A percentile compares a stretch with the other conserved stretches of the same genome.
Conservation (phyloP, 2,888 invertebrate species). For the Pogonocherus hispidulus region DNA sequence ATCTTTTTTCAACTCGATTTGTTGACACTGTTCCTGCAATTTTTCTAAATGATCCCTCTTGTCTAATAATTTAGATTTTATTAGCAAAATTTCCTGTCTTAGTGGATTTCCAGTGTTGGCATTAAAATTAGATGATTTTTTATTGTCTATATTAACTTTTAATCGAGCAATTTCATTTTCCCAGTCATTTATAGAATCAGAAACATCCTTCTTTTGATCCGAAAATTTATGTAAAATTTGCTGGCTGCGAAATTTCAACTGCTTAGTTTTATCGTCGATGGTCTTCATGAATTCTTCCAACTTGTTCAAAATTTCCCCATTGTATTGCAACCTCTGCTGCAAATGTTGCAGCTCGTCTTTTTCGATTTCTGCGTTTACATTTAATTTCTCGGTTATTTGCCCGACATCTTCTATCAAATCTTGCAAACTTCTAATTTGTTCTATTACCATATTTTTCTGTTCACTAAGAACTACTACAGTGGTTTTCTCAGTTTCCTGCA, state of each 20-base stretch:
- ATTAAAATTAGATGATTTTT: background rate
- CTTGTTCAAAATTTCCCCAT: constrained; percentile 5
- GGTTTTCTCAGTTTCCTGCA: constrained; percentile 16
- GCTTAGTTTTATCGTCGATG: background rate
- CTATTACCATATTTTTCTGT: background rate
- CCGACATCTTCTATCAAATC: background rate
- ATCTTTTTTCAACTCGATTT: background rate
- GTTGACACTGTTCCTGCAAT: background rate
- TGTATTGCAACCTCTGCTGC: constrained; percentile 9
- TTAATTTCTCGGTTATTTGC: constrained; percentile 8
- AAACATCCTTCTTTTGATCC: background rate
- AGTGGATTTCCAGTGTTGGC: background rate
- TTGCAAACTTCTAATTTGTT: constrained; percentile 11
- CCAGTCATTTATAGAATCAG: background rate
- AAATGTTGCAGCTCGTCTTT: constrained; percentile 5
- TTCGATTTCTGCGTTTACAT: constrained; percentile 8
- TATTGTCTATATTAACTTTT: constrained; percentile 2
- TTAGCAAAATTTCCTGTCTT: background rate
- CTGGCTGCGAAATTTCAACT: background rate
- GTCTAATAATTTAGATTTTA: constrained; percentile 6
- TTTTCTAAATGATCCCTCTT: background rate
- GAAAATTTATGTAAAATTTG: background rate
- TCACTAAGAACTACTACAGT: background rate
- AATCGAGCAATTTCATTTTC: background rate
- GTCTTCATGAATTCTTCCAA: constrained; percentile 8